Evolutionary conservation across 2,888 invertebrate genomes (phyloP).

Genomic region (Globia sparganii): DNA sequence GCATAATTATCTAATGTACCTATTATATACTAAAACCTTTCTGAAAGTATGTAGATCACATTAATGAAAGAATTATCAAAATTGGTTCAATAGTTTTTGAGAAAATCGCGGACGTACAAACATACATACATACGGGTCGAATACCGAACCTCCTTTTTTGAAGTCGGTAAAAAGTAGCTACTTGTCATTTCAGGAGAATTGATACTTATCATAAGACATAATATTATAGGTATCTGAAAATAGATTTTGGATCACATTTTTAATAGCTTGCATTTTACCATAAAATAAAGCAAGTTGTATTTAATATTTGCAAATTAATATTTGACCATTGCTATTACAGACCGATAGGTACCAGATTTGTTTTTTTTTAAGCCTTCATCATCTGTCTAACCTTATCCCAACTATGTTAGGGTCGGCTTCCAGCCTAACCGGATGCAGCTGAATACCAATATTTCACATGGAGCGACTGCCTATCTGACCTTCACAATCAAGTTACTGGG

Average conservation of each 20-base stretch:
- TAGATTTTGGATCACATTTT: neutral
- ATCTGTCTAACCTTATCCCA: neutral
- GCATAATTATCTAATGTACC: too few species aligned
- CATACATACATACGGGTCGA: too few species aligned
- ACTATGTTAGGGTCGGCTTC: neutral
- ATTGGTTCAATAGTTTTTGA: too few species aligned
- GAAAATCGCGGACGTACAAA: too few species aligned
- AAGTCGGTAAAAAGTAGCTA: too few species aligned
- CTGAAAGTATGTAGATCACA: too few species aligned
- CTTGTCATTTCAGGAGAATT: neutral
- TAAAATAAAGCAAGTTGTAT: neutral
- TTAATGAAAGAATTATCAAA: too few species aligned
- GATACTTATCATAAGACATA: neutral
- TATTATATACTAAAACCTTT: too few species aligned
- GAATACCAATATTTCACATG: neutral
- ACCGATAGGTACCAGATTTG: too few species aligned
- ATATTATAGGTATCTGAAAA: neutral
- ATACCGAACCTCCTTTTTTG: too few species aligned
- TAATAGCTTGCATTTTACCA: neutral
- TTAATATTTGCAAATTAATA: neutral
- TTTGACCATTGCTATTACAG: neutral
- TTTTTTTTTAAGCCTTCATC: neutral
- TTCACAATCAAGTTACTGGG: neutral
- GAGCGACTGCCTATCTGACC: neutral
- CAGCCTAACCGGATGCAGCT: neutral